These are phyloP conservation scores for Metopia argyrocephala DNA, from an alignment of 2,888 invertebrate species.

Conservation along the genomic window DNA sequence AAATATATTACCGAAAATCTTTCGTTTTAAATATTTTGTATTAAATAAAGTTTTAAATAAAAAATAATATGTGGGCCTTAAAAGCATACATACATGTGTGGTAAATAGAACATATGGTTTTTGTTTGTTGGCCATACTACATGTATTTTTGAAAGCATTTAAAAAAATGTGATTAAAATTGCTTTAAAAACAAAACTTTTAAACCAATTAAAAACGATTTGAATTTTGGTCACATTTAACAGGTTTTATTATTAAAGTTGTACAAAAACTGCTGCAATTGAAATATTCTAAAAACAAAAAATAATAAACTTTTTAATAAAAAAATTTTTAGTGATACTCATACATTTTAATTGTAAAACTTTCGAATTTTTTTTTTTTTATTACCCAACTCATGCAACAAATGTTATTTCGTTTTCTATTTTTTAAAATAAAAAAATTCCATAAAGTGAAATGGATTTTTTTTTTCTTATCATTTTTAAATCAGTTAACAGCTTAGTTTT, in stretches of 20 bases:
- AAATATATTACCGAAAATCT: too few relatives aligned
- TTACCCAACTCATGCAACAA: constrained; percentile 20
- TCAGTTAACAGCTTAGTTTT: background rate
- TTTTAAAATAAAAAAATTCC: background rate
- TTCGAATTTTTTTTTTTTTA: constrained; percentile 9
- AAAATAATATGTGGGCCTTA: too few relatives aligned
- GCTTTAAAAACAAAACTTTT: background rate
- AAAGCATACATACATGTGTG: too few relatives aligned
- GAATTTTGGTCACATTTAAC: constrained; percentile 45
- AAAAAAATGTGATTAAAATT: background rate
- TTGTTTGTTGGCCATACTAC: too few relatives aligned
- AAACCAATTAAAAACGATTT: constrained; percentile 36
- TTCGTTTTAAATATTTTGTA: too few relatives aligned
- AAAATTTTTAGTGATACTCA: constrained; percentile 37
- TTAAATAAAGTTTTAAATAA: too few relatives aligned
- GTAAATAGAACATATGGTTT: too few relatives aligned
- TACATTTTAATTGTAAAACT: constrained; percentile 26
- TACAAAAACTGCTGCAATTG: background rate
- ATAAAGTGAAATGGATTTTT: background rate
- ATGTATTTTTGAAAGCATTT: background rate
- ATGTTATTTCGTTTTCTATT: background rate
- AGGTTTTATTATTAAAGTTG: constrained; percentile 31
- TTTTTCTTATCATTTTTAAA: background rate
- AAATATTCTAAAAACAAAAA: background rate
- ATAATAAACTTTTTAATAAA: background rate